Evolutionary conservation across 2,888 invertebrate genomes (phyloP).

Genomic region (Euzophera pinguis): DNA sequence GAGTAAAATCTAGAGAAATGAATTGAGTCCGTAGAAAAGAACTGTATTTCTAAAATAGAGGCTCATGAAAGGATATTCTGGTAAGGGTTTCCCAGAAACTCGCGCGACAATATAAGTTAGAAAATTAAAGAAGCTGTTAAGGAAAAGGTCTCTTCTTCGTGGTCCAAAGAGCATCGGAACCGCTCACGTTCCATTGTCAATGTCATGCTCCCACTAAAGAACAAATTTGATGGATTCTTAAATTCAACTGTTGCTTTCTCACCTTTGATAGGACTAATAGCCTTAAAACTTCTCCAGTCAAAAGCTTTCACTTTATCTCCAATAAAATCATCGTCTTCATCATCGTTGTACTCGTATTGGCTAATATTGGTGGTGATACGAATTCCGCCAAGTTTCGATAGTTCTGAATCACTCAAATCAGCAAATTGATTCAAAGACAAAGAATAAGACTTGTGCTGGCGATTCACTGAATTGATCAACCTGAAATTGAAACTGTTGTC

Average conservation of each 20-base stretch:
- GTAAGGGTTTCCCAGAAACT: no score
- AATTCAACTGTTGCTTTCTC: no score
- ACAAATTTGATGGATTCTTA: no score
- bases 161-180: no score
- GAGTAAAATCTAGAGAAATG: no score
- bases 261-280: constrained; percentile 22
- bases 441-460: constrained; percentile 16
- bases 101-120: no score
- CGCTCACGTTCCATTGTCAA: not conserved
- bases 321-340: constrained; percentile 6
- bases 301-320: constrained; percentile 4
- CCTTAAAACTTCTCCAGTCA: constrained; percentile 22
- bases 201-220: not conserved
- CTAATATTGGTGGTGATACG: constrained; percentile 7
- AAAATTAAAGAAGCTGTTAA: no score
- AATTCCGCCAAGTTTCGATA: constrained; percentile 5
- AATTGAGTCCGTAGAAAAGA: no score
- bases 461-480: constrained; percentile 20
- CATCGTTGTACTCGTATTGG: not conserved
- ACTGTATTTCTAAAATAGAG: no score
- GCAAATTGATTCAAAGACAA: constrained; percentile 20
- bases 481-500: constrained; percentile 18
- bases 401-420: constrained; percentile 18
- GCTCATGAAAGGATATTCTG: no score
- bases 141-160: no score